Percentiles rank a stretch among this genome's conserved stretches.
Conservation (phyloP, 2,797 vertebrate genomes). For the Sciaenops ocellatus region DNA sequence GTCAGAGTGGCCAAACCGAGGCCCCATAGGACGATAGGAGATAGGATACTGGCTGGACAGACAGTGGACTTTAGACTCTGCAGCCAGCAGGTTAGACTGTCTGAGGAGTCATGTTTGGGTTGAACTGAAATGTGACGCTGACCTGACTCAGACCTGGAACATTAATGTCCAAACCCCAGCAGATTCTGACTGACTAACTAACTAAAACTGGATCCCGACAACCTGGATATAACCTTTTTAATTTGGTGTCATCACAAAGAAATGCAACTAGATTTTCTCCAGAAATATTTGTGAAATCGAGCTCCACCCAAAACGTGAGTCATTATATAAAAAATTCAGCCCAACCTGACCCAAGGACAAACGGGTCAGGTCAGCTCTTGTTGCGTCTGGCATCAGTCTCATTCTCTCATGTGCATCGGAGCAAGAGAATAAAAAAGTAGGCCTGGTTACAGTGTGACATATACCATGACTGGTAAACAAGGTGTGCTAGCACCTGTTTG, state of each 20-base stretch:
- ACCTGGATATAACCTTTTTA: neutral
- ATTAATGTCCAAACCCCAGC: neutral
- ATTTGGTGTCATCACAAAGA: neutral
- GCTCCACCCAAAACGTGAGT: conserved; percentile 38
- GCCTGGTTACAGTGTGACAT: conserved; percentile 18
- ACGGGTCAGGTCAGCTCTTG: conserved; percentile 44
- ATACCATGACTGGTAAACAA: conserved; percentile 6
- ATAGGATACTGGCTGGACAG: conserved; percentile 49
- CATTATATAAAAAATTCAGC: conserved; percentile 54
- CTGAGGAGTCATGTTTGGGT: conserved; percentile 37
- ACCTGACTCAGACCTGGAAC: neutral
- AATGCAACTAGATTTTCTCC: neutral
- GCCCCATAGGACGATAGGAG: conserved; percentile 59
- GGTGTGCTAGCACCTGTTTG: neutral
- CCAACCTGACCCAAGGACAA: conserved; percentile 41
- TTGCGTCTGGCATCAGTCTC: conserved; percentile 49
- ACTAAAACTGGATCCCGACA: neutral
- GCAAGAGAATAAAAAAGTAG: conserved; percentile 8
- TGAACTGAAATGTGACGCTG: conserved; percentile 41
- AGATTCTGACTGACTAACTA: neutral
- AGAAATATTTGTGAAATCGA: conserved; percentile 34
- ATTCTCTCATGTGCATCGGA: conserved; percentile 23
- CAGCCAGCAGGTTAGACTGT: conserved; percentile 36
- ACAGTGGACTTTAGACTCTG: conserved; percentile 71
- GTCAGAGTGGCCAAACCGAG: conserved; percentile 70